Conservation (phyloP, 1,140 invertebrate species). For the Matsumurasca onukii region DNA sequence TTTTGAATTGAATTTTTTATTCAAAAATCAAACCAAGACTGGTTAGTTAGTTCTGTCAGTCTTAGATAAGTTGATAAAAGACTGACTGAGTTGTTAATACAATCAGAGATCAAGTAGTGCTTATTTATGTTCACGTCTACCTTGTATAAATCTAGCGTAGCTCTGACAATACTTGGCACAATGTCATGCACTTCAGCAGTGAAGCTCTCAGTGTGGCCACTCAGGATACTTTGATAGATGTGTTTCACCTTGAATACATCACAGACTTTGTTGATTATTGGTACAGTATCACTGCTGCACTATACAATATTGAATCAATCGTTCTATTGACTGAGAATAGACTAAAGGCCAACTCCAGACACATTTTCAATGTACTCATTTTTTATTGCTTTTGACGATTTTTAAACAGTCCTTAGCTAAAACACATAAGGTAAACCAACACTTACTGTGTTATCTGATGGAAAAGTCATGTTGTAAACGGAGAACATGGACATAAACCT, state of each 20-base stretch:
- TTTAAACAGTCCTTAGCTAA: background rate
- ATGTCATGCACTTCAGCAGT: slow-evolving; percentile 62
- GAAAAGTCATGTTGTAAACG: slow-evolving; percentile 82
- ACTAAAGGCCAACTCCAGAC: background rate
- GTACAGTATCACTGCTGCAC: background rate
- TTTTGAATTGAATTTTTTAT: no score
- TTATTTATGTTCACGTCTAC: no score
- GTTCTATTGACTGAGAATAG: no score
- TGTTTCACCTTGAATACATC: slow-evolving; percentile 49
- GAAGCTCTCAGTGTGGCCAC: slow-evolving; percentile 73
- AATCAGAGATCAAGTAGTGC: no score
- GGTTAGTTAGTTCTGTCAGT: no score
- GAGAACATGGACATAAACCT: slow-evolving; percentile 88
- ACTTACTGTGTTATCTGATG: slow-evolving; percentile 68
- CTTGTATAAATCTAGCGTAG: slow-evolving; percentile 83
- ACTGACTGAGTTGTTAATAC: no score
- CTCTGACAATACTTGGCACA: slow-evolving; percentile 64
- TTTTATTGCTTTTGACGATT: background rate
- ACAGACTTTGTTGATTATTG: background rate
- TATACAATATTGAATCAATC: slow-evolving; percentile 2
- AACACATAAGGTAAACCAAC: background rate
- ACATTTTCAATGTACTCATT: background rate
- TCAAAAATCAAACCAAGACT: no score
- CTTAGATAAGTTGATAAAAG: no score
- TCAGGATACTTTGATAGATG: slow-evolving; percentile 82